Evolutionary conservation across 2,797 vertebrate genomes (phyloP), one percentile per base, ranked within the genome.

Genomic region (Chelidonichthys spinosus): DNA sequence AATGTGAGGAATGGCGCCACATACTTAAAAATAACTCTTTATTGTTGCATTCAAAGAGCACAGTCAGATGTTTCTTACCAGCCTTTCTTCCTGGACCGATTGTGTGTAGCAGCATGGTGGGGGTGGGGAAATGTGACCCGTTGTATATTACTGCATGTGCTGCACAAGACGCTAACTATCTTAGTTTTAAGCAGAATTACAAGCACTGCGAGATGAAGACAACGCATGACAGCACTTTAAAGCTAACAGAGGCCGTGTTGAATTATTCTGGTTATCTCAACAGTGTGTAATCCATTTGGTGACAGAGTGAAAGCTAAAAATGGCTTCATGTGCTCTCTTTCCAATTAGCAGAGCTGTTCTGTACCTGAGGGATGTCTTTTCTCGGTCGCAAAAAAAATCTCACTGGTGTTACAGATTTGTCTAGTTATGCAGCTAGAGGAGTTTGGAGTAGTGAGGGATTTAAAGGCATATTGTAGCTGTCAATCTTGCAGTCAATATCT

Each of bases 21-120:
- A 49, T 50, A 10, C 70, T 63, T 66, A 68, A 67, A 79, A 72
- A 78, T 63, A 82, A 61, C 40, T 50, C 53, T 32, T 37, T 14
- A 13, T 47, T 71, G 40, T 62, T 35, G 15, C 4, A 67, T 54
- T 44, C 4, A 61, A 42, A 66, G n/a, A 70, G 32, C 5, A 64
- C 46, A 47, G 73, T 69, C 17, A 11, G 7, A 52, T 63, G 18
- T 59, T 75, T 64, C 52, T 7, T 1, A 39, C 6, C 44, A 40
- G 11, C 46, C 35, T 39, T 32, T 39, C 18, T 58, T 37, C 33
- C 32, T 52, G 35, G 9, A 60, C 10, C 37, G 54, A 50, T 52
- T 10, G 60, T 54, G 55, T 69, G 36, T 7, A n/a, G 47, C 5
- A 43, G 42, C 39, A 33, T 36, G 0, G 17, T 18, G 4, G 9